Percentiles rank a stretch among this genome's conserved stretches.
phyloP scores from a whole-genome alignment of 2,113 vertebrate species.

The Columbina picui region DNA sequence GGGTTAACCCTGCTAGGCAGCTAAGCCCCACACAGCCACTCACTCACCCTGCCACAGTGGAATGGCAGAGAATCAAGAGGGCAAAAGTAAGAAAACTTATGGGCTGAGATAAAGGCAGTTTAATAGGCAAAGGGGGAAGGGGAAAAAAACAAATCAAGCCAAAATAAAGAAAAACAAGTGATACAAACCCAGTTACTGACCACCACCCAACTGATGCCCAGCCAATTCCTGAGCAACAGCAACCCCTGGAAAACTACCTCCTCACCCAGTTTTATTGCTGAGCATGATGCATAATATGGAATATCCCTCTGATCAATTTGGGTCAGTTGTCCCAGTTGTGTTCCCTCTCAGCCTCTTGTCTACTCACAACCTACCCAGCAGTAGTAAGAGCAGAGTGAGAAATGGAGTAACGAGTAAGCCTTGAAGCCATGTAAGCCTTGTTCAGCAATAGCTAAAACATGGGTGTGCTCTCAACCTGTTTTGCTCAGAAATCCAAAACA shows the following conservation, averaged over 20 bases:
- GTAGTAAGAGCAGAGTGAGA: background rate
- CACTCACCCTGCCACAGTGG: accelerated
- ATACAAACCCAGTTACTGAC: background rate
- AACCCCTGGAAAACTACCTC: background rate
- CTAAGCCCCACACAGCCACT: background rate
- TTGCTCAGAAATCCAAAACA: background rate
- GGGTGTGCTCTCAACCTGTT: background rate
- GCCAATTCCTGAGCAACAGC: background rate
- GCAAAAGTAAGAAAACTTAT: background rate
- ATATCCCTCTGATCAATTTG: background rate
- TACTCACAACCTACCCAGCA: background rate
- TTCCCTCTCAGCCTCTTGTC: background rate
- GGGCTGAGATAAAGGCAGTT: background rate
- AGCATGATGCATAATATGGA: background rate
- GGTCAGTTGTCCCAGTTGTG: background rate
- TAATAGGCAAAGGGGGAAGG: background rate
- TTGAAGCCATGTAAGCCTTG: background rate
- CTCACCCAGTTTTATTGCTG: background rate
- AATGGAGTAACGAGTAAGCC: accelerated
- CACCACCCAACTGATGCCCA: background rate
- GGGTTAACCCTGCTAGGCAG: background rate
- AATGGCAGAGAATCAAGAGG: background rate
- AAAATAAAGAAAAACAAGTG: background rate
- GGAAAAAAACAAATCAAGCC: background rate
- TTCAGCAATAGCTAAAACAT: background rate